Conservation (phyloP, 2,113 vertebrate genomes). For the Hiodon tergisus region DNA sequence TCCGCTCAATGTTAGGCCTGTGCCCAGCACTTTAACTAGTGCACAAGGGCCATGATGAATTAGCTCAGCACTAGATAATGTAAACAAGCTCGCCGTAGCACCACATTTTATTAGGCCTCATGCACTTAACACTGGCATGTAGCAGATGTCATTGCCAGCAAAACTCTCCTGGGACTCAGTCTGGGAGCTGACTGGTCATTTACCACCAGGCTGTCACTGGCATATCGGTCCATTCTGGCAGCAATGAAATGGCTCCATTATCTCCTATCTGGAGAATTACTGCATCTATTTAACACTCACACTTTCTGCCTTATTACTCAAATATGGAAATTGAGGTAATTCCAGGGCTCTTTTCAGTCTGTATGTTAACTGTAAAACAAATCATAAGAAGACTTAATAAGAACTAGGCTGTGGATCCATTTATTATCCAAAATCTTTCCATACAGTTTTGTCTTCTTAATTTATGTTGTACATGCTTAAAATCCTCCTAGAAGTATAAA, state of each 20-base stretch:
- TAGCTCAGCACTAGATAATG: conserved; percentile 16
- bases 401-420: conserved; percentile 45
- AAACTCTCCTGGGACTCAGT: conserved; percentile 23
- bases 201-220: conserved; percentile 5
- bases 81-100: conserved; percentile 28
- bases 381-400: not conserved
- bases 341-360: not conserved
- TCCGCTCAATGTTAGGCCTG: conserved; percentile 1
- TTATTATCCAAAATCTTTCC: conserved; percentile 47
- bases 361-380: not conserved
- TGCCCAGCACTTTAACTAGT: not conserved
- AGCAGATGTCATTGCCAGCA: conserved; percentile 30
- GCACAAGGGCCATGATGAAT: conserved; percentile 12
- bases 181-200: conserved; percentile 13
- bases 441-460: conserved; percentile 43
- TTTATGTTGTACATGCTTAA: not conserved
- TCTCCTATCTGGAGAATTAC: conserved; percentile 13
- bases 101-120: conserved; percentile 16
- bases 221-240: not conserved
- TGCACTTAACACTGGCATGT: conserved; percentile 27
- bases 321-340: not conserved
- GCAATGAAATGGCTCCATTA: conserved; percentile 15
- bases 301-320: conserved; percentile 1
- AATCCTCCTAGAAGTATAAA: not conserved
- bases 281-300: not conserved